Conservation (phyloP, 2,888 invertebrate genomes). For the Heliconius hortense region DNA sequence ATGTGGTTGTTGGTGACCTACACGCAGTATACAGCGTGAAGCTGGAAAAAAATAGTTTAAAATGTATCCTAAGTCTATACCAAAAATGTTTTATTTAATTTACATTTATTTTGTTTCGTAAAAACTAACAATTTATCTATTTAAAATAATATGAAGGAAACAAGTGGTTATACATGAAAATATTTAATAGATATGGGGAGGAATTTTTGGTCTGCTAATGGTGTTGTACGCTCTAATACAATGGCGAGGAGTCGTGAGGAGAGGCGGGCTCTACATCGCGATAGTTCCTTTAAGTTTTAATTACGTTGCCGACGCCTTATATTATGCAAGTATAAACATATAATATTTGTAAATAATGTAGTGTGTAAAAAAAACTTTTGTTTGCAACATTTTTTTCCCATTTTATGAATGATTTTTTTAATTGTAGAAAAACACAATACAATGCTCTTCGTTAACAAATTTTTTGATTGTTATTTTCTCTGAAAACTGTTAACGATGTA, state of each 20-base stretch:
- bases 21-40: no score
- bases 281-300: constrained; percentile 59
- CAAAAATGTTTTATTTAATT: neutral
- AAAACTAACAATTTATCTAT: neutral
- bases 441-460: no score
- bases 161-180: no score
- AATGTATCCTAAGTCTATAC: no score
- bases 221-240: constrained; percentile 59
- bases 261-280: constrained; percentile 59
- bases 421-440: no score
- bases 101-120: neutral
- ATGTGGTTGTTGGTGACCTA: no score
- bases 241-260: constrained; percentile 61
- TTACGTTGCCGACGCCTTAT: constrained; percentile 62
- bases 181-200: constrained; percentile 63
- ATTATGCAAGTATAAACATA: constrained; percentile 62
- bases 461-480: no score
- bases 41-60: no score
- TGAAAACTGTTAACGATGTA: no score
- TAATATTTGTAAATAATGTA: neutral
- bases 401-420: no score
- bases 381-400: neutral
- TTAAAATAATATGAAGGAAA: neutral
- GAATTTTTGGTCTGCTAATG: constrained; percentile 57
- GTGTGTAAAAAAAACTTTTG: neutral